Evolutionary conservation across 2,888 invertebrate genomes (phyloP).

Genomic region (Chamaedrilus cognettii): DNA sequence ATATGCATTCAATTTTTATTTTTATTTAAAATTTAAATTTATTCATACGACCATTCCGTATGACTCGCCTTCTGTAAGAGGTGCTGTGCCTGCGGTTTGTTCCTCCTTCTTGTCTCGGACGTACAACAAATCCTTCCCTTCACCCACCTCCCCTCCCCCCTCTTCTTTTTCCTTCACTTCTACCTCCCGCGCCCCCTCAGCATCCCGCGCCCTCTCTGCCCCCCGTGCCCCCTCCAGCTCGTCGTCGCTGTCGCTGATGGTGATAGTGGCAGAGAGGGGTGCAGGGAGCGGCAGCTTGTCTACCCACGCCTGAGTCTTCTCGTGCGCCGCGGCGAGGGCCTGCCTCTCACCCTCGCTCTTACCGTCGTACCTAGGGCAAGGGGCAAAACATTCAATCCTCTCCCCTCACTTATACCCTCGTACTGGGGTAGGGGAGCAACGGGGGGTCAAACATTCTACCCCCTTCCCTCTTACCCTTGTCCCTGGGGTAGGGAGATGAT

Average conservation of each 20-base stretch:
- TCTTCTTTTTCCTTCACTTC: not conserved
- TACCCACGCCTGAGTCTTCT: constrained; percentile 31
- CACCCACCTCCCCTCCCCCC: not conserved
- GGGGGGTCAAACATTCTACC: not conserved
- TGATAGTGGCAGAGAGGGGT: not conserved
- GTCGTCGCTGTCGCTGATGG: constrained; percentile 33
- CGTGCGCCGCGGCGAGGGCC: constrained; percentile 13
- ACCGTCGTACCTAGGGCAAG: not conserved
- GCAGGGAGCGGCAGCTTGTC: constrained; percentile 29
- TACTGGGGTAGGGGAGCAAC: not conserved
- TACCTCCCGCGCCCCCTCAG: constrained; percentile 1
- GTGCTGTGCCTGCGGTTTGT: too few species aligned
- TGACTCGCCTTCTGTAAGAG: too few species aligned
- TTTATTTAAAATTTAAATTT: too few species aligned
- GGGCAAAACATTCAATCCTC: not conserved
- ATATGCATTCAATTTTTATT: too few species aligned
- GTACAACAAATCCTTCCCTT: not conserved
- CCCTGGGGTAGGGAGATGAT: too few species aligned
- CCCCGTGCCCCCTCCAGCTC: too few species aligned
- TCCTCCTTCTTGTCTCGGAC: not conserved
- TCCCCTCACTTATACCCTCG: not conserved
- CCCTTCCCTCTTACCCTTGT: not conserved
- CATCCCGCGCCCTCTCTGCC: too few species aligned
- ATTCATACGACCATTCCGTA: too few species aligned
- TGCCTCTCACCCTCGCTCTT: not conserved